Evolutionary conservation across 2,797 vertebrate species (phyloP).

Genomic region (Alfaro cultratus): DNA sequence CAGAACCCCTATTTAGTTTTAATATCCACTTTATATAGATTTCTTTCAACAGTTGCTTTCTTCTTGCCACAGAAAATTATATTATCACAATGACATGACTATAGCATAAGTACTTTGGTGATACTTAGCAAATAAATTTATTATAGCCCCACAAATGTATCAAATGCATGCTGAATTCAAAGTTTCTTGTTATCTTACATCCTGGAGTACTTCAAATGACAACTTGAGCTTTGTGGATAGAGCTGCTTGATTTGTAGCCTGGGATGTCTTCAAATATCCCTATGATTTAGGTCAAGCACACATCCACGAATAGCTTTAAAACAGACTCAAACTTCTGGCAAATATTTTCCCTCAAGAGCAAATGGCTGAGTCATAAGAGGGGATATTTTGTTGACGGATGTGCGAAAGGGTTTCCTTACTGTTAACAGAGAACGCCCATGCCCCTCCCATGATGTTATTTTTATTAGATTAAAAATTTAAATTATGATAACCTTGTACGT

Average conservation of each 20-base stretch:
- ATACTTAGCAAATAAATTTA: constrained; percentile 18
- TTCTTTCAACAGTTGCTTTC: background rate
- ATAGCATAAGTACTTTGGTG: constrained; percentile 42
- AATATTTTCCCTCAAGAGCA: background rate
- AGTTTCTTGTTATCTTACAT: background rate
- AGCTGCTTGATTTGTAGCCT: background rate
- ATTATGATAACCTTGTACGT: background rate
- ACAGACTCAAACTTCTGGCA: background rate
- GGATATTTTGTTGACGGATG: background rate
- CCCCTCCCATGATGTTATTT: background rate
- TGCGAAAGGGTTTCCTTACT: background rate
- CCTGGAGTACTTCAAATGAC: background rate
- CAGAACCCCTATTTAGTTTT: background rate
- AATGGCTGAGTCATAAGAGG: background rate
- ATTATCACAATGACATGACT: constrained; percentile 48
- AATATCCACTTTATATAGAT: background rate
- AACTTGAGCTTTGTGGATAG: background rate
- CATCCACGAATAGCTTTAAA: background rate
- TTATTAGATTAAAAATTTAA: background rate
- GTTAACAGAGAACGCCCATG: background rate
- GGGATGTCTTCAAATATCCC: background rate
- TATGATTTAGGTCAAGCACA: background rate
- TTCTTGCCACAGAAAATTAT: constrained; percentile 34
- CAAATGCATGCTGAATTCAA: background rate
- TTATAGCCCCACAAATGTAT: background rate